phyloP scores from a whole-genome alignment of 92 coral and sea anemone species.

The Siderastrea radians region DNA sequence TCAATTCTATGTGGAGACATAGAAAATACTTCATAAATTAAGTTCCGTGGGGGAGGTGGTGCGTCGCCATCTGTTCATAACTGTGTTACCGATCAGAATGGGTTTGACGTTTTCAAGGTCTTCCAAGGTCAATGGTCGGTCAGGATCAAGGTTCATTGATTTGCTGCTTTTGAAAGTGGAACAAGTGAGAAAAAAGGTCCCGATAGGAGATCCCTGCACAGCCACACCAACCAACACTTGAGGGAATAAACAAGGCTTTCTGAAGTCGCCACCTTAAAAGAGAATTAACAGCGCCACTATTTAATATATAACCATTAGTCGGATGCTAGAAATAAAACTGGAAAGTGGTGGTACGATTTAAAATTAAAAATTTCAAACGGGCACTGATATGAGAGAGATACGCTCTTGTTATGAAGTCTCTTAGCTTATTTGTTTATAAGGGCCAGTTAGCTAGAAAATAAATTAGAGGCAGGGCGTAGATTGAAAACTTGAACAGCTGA shows the following conservation, averaged over 20 bases:
- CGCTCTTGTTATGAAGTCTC: too few species aligned
- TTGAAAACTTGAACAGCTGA: too few species aligned
- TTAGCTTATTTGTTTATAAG: too few species aligned
- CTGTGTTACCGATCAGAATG: conserved; percentile 74
- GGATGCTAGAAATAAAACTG: too few species aligned
- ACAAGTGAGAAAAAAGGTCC: conserved; percentile 66
- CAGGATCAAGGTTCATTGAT: background rate
- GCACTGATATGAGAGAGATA: too few species aligned
- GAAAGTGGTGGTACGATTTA: too few species aligned
- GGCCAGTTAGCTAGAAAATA: too few species aligned
- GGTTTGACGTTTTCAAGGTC: conserved; percentile 86
- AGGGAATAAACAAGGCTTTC: conserved; percentile 75
- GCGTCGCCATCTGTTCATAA: conserved; percentile 80
- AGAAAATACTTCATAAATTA: conserved; percentile 61
- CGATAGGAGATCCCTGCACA: conserved; percentile 65
- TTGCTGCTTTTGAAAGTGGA: conserved; percentile 5
- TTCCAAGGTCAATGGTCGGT: conserved; percentile 68
- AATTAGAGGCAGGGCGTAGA: too few species aligned
- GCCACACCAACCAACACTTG: conserved; percentile 63
- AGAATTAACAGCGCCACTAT: too few species aligned
- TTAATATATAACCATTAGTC: too few species aligned
- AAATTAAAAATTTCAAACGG: too few species aligned
- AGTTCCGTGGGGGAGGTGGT: conserved; percentile 27
- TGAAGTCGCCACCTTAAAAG: conserved; percentile 68
- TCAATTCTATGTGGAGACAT: conserved; percentile 77